Evolutionary conservation across 2,888 invertebrate genomes (phyloP), one percentile per base, ranked within the genome.

Genomic region (Chrysodeixis includens): DNA sequence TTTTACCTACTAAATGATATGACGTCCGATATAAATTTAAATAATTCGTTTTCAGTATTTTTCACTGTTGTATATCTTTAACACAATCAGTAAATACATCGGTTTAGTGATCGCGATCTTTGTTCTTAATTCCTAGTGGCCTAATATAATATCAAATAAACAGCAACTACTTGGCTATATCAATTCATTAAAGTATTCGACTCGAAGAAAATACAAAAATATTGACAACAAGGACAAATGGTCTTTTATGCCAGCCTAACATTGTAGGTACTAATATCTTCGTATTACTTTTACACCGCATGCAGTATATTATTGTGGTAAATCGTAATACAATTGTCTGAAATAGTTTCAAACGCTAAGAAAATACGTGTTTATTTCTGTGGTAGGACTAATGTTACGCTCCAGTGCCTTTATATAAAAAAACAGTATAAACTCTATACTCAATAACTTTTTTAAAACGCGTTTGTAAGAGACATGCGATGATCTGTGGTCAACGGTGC

Each of bases 361-460:
- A 49, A 59, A 8, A 63, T n/a, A 20, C 49, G 32, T 65, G 56
- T 16, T 32, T 46, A 44, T 32, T 10, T 63, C 44, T 75, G 75
- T 58, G 76, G 75, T 78, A 53, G 10, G 1, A 62, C 18, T 62
- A 57, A 64, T 61, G 30, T 40, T 44, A 75, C 14, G 65, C 56
- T 51, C 57, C 52, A 57, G 57, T 32, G 53, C 26, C 1, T 78
- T 58, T 40, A 35, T 9, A 2, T 56, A n/a, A n/a, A 12, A 16
- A 16, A 44, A 44, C 1, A n/a, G 16, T n/a, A 6, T 16, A 44
- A 6, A 8, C 16, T 44, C 44, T 44, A 16, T 44, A 44, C 7
- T 44, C 4, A 7, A 16, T 44, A 7, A 12, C 3, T n/a, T 44
- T n/a, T 44, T 16, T 44, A 3, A 44, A 6, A 26, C 2, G 26